A percentile compares a stretch with the other conserved stretches of the same genome.
Conservation (phyloP, 2,113 vertebrate genomes). For the Peromyscus leucopus region DNA sequence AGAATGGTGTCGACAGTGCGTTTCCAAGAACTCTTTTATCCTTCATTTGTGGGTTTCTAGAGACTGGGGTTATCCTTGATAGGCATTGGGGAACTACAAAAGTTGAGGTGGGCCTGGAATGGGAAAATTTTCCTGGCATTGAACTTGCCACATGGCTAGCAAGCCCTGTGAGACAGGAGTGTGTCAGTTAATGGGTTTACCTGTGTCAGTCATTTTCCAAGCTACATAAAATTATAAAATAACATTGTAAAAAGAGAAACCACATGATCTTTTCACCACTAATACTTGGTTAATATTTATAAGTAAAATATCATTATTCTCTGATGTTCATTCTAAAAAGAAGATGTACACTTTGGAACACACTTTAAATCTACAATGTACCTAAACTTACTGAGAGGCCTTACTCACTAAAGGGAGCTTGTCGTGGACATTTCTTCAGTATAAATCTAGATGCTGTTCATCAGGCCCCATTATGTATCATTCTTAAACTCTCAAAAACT, state of each 20-base stretch:
- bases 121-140: neutral
- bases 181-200: neutral
- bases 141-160: neutral
- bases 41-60: neutral
- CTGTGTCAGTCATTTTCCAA: neutral
- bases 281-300: conserved; percentile 31
- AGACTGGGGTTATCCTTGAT: neutral
- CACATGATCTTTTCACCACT: conserved; percentile 8
- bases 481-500: neutral
- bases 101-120: neutral
- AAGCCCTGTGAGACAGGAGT: neutral
- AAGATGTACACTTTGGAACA: neutral
- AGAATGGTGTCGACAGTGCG: neutral
- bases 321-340: conserved; percentile 39
- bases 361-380: neutral
- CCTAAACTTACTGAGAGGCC: neutral
- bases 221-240: neutral
- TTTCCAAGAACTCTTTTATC: neutral
- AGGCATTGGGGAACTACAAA: neutral
- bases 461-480: neutral
- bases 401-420: neutral
- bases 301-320: conserved; percentile 40
- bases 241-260: neutral
- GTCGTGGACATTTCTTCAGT: neutral
- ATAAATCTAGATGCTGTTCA: conserved; percentile 2